These are phyloP conservation scores for Oppia nitens DNA, from an alignment of 1,140 invertebrate species.

Conservation along the genomic window DNA sequence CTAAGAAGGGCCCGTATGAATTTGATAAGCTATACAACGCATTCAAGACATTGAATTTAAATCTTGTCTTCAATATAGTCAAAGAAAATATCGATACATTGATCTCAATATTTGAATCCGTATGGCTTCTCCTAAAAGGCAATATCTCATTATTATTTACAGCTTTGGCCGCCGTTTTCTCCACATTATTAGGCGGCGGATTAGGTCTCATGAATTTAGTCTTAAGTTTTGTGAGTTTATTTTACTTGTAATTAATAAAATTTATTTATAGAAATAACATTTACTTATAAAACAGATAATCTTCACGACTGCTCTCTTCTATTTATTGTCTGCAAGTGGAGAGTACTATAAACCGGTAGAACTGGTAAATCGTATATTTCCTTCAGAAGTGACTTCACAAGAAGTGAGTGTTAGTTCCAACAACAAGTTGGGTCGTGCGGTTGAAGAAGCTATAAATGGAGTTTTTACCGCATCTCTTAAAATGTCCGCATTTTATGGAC, in stretches of 20 bases:
- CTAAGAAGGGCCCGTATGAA: slow-evolving; percentile 22
- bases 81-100: slow-evolving; percentile 83
- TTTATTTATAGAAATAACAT: neutral
- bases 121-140: slow-evolving; percentile 80
- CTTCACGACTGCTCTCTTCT: slow-evolving; percentile 90
- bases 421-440: slow-evolving; percentile 52
- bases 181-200: slow-evolving; percentile 67
- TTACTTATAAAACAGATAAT: slow-evolving; percentile 49
- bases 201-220: slow-evolving; percentile 54
- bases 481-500: slow-evolving; percentile 87
- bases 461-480: slow-evolving; percentile 91
- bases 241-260: slow-evolving; percentile 6
- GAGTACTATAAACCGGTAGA: slow-evolving; percentile 81
- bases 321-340: slow-evolving; percentile 71
- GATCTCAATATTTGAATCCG: slow-evolving; percentile 67
- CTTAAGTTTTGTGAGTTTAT: slow-evolving; percentile 57
- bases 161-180: slow-evolving; percentile 64
- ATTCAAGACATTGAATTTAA: slow-evolving; percentile 56
- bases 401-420: slow-evolving; percentile 14
- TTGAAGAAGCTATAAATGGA: slow-evolving; percentile 47
- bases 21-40: slow-evolving; percentile 54
- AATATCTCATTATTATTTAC: slow-evolving; percentile 81
- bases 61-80: slow-evolving; percentile 56
- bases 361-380: slow-evolving; percentile 53
- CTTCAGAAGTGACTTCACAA: slow-evolving; percentile 35